Evolutionary conservation across 2,113 vertebrate genomes (phyloP), one percentile per base, ranked within the genome.

Genomic region (Tetraodon nigroviridis): DNA sequence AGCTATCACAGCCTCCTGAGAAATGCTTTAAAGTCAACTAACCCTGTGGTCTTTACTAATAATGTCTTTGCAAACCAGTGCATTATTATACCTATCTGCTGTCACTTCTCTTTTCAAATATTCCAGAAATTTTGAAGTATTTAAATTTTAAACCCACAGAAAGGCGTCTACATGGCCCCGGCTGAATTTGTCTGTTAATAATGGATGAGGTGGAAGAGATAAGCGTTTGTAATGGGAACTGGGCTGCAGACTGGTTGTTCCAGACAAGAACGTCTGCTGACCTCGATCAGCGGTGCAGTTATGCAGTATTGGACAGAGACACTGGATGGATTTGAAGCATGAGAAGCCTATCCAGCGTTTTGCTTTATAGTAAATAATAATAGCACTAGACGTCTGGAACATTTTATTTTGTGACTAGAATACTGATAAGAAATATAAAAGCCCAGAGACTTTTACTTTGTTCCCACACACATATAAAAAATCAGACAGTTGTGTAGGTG

Each of bases 141-240:
- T 90, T 87, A 88, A 86, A 89, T 78, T 88, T 90, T 90, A 79
- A 90, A 90, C 80, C 80, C 78, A 77, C 66, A 84, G 89, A 89
- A 90, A 89, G 81, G 87, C 79, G 78, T 81, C 79, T 59, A 87
- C 88, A 90, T 82, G 81, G 83, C 86, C 78, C 67, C 8, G 2
- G 73, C 79, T 75, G 80, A 79, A 63, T 81, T 71, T 59, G 61
- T 51, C 62, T 54, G 58, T 89, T 79, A 90, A 91, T 91, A 90
- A 89, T 90, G 64, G 72, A 91, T 89, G 87, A 87, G 75, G 79
- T 77, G 3, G 81, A 88, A 80, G 79, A 76, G 84, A 88, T 85
- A 75, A 83, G 86, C 79, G 80, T 85, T 77, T 85, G 82, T 87
- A 88, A 89, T 87, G 69, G 67, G 73, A 75, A 71, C 61, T 73